A percentile compares a stretch with the other conserved stretches of the same genome.
Conservation (phyloP, 2,888 invertebrate genomes). For the Orthosia gothica region DNA sequence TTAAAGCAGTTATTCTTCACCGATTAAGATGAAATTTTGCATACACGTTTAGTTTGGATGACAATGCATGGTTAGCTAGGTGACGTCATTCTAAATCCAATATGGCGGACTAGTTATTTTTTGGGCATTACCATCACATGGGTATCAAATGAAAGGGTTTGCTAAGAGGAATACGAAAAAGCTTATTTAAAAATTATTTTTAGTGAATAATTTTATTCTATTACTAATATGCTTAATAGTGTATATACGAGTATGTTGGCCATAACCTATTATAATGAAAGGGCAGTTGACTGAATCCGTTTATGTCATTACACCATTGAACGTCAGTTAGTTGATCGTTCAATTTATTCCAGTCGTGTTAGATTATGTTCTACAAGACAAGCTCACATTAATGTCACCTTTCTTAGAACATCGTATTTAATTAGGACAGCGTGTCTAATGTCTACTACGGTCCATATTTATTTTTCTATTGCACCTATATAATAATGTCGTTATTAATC, state of each 20-base stretch:
- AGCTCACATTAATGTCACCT: constrained; percentile 34
- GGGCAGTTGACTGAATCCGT: background rate
- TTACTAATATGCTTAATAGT: background rate
- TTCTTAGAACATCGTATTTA: constrained; percentile 24
- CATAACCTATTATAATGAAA: background rate
- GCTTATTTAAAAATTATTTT: too few relatives aligned
- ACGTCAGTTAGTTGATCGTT: constrained; percentile 7
- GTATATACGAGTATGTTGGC: constrained; percentile 1
- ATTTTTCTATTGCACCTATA: background rate
- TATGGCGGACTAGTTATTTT: too few relatives aligned
- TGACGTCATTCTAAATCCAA: too few relatives aligned
- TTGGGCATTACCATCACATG: too few relatives aligned
- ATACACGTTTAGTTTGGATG: too few relatives aligned
- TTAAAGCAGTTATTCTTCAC: too few relatives aligned
- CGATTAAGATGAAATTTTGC: too few relatives aligned
- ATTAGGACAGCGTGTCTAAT: constrained; percentile 13
- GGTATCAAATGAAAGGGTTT: too few relatives aligned
- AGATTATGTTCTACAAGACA: constrained; percentile 41
- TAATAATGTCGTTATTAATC: background rate
- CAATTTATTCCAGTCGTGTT: constrained; percentile 48
- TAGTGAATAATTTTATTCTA: too few relatives aligned
- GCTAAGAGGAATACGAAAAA: too few relatives aligned
- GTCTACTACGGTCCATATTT: constrained; percentile 21
- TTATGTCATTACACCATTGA: constrained; percentile 1
- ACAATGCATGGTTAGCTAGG: too few relatives aligned